Conservation (phyloP, 2,888 invertebrate species). For the Eudemis profundana region DNA sequence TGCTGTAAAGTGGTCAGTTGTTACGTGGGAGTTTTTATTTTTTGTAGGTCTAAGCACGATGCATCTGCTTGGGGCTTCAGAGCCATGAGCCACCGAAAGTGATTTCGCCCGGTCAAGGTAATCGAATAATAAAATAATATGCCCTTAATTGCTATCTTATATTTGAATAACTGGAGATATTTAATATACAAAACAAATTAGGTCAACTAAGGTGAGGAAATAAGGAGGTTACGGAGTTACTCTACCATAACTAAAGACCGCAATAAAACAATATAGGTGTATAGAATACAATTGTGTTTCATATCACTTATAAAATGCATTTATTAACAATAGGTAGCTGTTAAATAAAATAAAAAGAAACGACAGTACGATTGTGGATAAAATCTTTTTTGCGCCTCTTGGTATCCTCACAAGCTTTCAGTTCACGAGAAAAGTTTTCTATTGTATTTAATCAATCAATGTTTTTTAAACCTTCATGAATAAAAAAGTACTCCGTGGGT, state of each 20-base stretch:
- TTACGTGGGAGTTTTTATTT: too few species aligned
- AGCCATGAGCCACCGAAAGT: too few species aligned
- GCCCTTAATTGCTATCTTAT: too few species aligned
- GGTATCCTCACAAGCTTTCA: not conserved
- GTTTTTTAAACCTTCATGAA: slow-evolving; percentile 25
- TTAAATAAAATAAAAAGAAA: too few species aligned
- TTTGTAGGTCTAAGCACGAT: too few species aligned
- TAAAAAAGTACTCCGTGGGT: slow-evolving; percentile 9
- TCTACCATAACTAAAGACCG: not conserved
- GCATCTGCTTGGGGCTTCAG: too few species aligned
- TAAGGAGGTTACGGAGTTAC: not conserved
- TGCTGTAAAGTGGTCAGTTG: too few species aligned
- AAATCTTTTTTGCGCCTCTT: not conserved
- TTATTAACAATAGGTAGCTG: not conserved
- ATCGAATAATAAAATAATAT: too few species aligned
- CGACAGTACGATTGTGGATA: not conserved
- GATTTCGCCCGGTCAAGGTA: too few species aligned
- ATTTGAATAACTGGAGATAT: too few species aligned
- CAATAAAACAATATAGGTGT: not conserved
- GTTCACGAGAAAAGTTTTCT: not conserved
- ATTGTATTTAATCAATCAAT: slow-evolving; percentile 1
- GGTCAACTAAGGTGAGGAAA: not conserved
- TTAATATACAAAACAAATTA: not conserved
- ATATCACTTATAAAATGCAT: not conserved
- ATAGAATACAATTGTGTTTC: too few species aligned